Evolutionary conservation across 2,113 vertebrate species (phyloP).

Genomic region (Odocoileus virginianus): DNA sequence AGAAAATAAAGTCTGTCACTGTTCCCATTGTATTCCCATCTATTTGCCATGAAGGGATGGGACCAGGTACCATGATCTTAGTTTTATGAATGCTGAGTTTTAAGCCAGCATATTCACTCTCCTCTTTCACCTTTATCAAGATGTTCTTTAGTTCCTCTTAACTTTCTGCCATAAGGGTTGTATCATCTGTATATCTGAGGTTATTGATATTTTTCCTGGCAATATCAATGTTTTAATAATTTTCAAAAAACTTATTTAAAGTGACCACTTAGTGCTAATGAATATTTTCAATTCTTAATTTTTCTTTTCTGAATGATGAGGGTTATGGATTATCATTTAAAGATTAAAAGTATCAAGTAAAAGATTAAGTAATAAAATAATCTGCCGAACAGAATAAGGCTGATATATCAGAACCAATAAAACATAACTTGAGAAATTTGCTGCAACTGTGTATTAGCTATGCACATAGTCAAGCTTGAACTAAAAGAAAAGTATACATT

Average conservation of each 20-base stretch:
- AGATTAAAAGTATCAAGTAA: background rate
- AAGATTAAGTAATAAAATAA: background rate
- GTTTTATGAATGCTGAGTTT: background rate
- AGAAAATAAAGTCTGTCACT: background rate
- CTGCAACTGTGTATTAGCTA: background rate
- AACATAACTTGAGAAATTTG: background rate
- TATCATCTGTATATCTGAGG: background rate
- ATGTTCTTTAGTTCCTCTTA: background rate
- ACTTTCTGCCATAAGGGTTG: background rate
- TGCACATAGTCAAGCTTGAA: background rate
- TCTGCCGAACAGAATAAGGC: background rate
- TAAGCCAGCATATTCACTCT: background rate
- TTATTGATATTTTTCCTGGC: background rate
- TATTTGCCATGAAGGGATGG: background rate
- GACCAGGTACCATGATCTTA: background rate
- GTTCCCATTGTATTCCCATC: background rate
- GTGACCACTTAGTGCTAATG: background rate
- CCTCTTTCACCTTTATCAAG: background rate
- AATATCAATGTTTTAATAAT: background rate
- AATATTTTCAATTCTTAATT: background rate
- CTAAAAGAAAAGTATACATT: background rate
- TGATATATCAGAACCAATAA: background rate
- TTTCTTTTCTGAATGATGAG: background rate
- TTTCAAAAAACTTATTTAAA: slow-evolving; percentile 11
- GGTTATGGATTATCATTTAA: background rate